Conservation (phyloP, 2,888 invertebrate genomes). For the Melangyna quadrimaculata region DNA sequence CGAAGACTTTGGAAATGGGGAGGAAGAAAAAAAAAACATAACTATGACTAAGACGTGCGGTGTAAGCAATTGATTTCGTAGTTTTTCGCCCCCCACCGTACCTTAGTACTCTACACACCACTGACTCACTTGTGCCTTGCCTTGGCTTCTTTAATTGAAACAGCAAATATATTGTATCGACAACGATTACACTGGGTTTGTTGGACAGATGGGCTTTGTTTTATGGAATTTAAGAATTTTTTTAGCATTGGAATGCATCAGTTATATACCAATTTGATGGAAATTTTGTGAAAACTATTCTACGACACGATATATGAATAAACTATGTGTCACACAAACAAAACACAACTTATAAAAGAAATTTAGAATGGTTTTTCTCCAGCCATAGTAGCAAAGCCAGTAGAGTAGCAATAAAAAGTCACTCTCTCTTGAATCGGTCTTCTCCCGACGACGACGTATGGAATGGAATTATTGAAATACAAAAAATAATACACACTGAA, state of each 20-base stretch:
- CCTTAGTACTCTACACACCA: constrained; percentile 27
- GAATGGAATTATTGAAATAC: constrained; percentile 66
- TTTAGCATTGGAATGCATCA: constrained; percentile 52
- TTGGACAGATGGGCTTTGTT: constrained; percentile 58
- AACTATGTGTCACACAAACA: constrained; percentile 57
- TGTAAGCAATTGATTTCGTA: constrained; percentile 67
- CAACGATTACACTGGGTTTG: constrained; percentile 50
- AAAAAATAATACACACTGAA: constrained; percentile 41
- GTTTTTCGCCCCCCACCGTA: constrained; percentile 31
- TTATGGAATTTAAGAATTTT: constrained; percentile 62
- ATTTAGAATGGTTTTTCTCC: constrained; percentile 67
- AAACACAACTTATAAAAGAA: constrained; percentile 64
- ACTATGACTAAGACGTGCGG: constrained; percentile 68
- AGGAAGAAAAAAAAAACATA: constrained; percentile 28
- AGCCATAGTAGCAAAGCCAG: constrained; percentile 46
- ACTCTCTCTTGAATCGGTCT: constrained; percentile 6
- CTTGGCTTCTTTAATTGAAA: constrained; percentile 60
- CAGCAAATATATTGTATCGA: constrained; percentile 47
- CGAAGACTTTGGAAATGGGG: constrained; percentile 51
- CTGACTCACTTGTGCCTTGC: constrained; percentile 65
- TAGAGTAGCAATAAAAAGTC: constrained; percentile 41
- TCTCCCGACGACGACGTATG: constrained; percentile 60
- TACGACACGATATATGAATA: constrained; percentile 26
- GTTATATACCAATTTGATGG: constrained; percentile 39
- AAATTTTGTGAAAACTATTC: constrained; percentile 35